A percentile compares a stretch with the other conserved stretches of the same genome.
These are phyloP conservation scores for Thecocarcelia acutangulata DNA, from an alignment of 2,888 invertebrate species.

Conservation along the genomic window DNA sequence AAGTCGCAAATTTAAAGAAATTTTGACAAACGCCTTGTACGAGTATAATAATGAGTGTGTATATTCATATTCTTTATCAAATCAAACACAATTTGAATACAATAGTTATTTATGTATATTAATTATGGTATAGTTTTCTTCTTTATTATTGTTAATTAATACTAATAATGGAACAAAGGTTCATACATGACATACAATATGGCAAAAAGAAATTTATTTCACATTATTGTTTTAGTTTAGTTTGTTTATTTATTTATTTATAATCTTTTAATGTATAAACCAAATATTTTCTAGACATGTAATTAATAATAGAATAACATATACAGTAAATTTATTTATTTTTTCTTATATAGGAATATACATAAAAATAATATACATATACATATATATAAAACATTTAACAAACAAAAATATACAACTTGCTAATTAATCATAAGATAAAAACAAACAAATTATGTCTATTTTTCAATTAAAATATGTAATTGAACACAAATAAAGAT, in stretches of 20 bases:
- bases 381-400: constrained; percentile 41
- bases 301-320: constrained; percentile 40
- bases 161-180: constrained; percentile 59
- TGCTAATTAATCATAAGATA: constrained; percentile 29
- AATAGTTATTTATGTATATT: not conserved
- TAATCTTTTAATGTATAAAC: constrained; percentile 12
- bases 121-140: constrained; percentile 28
- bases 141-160: constrained; percentile 44
- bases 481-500: constrained; percentile 8
- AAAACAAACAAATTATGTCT: constrained; percentile 30
- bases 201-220: constrained; percentile 35
- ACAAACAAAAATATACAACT: constrained; percentile 33
- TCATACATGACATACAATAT: constrained; percentile 56
- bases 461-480: constrained; percentile 32
- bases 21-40: no score
- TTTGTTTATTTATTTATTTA: not conserved
- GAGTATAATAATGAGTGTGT: no score
- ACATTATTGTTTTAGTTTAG: constrained; percentile 14
- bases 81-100: constrained; percentile 13
- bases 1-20: no score
- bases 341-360: constrained; percentile 11
- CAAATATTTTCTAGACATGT: constrained; percentile 11
- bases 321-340: constrained; percentile 29
- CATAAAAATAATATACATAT: constrained; percentile 1
- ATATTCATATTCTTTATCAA: not conserved